Base-by-base conservation (phyloP, 2,113 vertebrate species). In the Alligator mississippiensis region DNA sequence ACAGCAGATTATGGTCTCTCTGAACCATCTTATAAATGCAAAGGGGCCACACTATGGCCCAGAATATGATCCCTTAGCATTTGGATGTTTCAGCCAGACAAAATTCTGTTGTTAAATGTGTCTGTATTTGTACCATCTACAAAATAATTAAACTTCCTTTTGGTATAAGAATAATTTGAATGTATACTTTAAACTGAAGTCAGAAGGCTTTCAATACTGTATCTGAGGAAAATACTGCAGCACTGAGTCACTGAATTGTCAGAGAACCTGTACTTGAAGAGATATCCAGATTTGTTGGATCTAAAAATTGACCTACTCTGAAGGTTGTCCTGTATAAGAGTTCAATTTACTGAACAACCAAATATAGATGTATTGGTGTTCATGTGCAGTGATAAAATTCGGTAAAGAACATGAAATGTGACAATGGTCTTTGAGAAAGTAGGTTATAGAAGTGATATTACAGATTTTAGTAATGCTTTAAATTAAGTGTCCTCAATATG, bases 401-500 rank as follows among this genome's bases (percentile, higher is more conserved):
- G 85, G 93, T 86, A 90, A 94, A 95, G 90, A 97, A 91, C 95
- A 93, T 96, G 97, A 97, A 97, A 97, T 83, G 92, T 97, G 97
- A 97, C 96, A 94, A 77, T 90, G 94, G 92, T 94, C 95, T 92
- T 81, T 81, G 92, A 97, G 93, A 95, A 97, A 90, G 92, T 97
- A 79, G 88, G 94, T 96, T 97, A 93, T 89, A 91, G 95, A 94
- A 96, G 85, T 80, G 97, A 96, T 96, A 96, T 96, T 97, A 97
- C 92, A 95, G 77, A 96, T 97, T 95, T 92, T 91, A 94, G 88
- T 94, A 93, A 94, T 88, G 96, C 93, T 97, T 96, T 94, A 97
- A 96, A 97, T 97, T 97, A 97, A 97, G 95, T 93, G 94, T 96
- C 97, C 97, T 96, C 97, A 94, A 96, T 96, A 94, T 94, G 96